Evolutionary conservation across 2,113 vertebrate genomes (phyloP).

Genomic region (Bujurquina vittata): DNA sequence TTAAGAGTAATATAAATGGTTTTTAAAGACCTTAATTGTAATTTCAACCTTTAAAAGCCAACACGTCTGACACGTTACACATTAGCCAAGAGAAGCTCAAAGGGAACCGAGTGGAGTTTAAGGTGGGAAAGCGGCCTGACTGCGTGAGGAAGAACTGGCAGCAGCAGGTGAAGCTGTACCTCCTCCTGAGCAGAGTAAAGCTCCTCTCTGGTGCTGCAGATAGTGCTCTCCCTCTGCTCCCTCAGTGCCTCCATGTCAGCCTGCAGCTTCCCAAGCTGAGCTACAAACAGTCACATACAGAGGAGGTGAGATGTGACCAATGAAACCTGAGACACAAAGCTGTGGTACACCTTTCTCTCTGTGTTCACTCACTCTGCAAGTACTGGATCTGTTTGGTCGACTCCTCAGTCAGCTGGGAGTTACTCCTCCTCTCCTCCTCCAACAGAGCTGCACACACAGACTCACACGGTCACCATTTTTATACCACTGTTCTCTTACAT

Average conservation of each 20-base stretch:
- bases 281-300: constrained; percentile 44
- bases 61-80: no score
- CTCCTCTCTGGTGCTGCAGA: constrained; percentile 87
- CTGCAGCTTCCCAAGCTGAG: constrained; percentile 86
- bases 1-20: background rate
- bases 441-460: constrained; percentile 83
- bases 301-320: background rate
- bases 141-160: background rate
- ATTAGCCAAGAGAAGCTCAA: background rate
- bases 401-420: constrained; percentile 89
- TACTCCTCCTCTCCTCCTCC: constrained; percentile 93
- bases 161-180: constrained; percentile 31
- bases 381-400: constrained; percentile 95
- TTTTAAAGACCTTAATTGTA: background rate
- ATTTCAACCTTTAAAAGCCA: background rate
- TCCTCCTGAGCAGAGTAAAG: constrained; percentile 91
- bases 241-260: constrained; percentile 90
- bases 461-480: background rate
- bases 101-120: no score
- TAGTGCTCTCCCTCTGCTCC: constrained; percentile 91
- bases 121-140: no score
- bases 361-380: constrained; percentile 88
- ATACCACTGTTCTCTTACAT: background rate
- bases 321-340: background rate
- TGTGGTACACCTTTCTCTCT: background rate